phyloP scores from a whole-genome alignment of 2,113 vertebrate genomes.

The Puntigrus tetrazona region DNA sequence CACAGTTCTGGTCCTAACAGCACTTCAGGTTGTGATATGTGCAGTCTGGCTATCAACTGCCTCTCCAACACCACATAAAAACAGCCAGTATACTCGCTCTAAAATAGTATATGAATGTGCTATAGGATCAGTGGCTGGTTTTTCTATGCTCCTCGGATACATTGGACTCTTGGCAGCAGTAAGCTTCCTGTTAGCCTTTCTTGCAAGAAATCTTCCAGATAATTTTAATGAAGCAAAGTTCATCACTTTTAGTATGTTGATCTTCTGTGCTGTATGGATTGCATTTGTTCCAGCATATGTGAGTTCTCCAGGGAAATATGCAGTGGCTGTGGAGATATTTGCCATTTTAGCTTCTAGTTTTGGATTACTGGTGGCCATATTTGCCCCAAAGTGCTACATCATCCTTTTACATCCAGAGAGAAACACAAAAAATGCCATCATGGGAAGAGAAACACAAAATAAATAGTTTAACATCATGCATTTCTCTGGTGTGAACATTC shows the following conservation, averaged over 20 bases:
- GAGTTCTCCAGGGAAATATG: slow-evolving; percentile 74
- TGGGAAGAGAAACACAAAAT: slow-evolving; percentile 45
- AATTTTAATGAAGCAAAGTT: slow-evolving; percentile 70
- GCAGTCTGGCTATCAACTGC: slow-evolving; percentile 62
- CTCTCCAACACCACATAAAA: slow-evolving; percentile 63
- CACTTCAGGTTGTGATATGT: slow-evolving; percentile 66
- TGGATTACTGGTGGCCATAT: slow-evolving; percentile 70
- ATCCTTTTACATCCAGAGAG: slow-evolving; percentile 70
- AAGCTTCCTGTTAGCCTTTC: slow-evolving; percentile 71
- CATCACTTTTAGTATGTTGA: slow-evolving; percentile 75
- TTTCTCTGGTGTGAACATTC: not conserved
- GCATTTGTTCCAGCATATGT: slow-evolving; percentile 72
- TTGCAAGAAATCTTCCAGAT: slow-evolving; percentile 72
- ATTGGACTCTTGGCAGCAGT: slow-evolving; percentile 68
- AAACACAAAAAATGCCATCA: slow-evolving; percentile 72
- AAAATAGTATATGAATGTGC: slow-evolving; percentile 70
- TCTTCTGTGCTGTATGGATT: slow-evolving; percentile 75
- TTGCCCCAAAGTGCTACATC: slow-evolving; percentile 75
- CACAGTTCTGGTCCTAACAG: slow-evolving; percentile 63
- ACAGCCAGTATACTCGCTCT: slow-evolving; percentile 60
- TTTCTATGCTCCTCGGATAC: slow-evolving; percentile 65
- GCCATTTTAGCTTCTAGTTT: slow-evolving; percentile 76
- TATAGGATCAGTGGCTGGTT: slow-evolving; percentile 66
- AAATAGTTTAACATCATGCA: not conserved
- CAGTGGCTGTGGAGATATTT: slow-evolving; percentile 72